phyloP scores from a whole-genome alignment of 2,888 invertebrate species.

The Acrobasis suavella region DNA sequence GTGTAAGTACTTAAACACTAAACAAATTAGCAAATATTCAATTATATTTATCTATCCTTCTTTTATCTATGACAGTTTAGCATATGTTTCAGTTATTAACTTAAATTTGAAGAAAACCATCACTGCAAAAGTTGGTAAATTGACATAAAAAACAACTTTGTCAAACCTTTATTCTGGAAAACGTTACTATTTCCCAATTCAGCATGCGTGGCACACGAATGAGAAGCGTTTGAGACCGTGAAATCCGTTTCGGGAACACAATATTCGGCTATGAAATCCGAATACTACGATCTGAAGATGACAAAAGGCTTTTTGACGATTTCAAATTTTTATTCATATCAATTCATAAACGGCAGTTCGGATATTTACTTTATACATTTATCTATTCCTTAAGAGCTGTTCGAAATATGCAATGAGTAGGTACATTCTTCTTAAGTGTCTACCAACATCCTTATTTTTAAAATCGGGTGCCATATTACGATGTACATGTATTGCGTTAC shows the following conservation, averaged over 20 bases:
- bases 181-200: background rate
- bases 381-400: background rate
- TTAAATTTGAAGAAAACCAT: background rate
- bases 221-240: conserved; percentile 10
- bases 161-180: background rate
- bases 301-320: conserved; percentile 7
- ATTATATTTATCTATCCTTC: no score
- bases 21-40: no score
- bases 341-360: background rate
- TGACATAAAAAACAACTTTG: background rate
- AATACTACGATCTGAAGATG: background rate
- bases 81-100: no score
- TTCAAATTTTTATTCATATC: background rate
- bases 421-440: no score
- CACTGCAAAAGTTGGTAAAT: background rate
- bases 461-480: no score
- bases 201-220: background rate
- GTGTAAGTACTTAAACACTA: no score
- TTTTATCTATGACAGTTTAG: no score
- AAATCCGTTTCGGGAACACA: conserved; percentile 1
- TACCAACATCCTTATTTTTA: no score
- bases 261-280: conserved; percentile 4
- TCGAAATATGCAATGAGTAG: no score
- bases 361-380: no score
- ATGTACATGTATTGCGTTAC: no score